Evolutionary conservation across 2,113 vertebrate genomes (phyloP).

Genomic region (Globicephala melas): DNA sequence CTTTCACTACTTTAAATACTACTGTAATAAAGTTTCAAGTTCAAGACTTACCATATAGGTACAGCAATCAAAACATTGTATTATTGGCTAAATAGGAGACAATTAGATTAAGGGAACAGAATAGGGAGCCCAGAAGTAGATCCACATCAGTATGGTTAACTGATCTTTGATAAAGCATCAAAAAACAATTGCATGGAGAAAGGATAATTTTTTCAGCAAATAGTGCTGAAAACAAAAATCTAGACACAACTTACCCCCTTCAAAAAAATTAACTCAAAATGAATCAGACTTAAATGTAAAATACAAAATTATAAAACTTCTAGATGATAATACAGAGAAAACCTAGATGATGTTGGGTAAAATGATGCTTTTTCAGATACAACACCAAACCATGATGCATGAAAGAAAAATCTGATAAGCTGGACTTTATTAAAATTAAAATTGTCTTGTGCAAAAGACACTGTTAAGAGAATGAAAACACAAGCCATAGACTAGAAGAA

Average conservation of each 20-base stretch:
- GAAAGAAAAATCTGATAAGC: background rate
- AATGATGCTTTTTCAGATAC: no score
- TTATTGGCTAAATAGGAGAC: background rate
- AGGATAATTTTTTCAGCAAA: background rate
- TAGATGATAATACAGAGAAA: background rate
- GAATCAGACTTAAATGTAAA: background rate
- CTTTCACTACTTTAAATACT: background rate
- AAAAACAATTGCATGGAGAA: background rate
- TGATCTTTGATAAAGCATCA: background rate
- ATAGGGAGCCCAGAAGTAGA: background rate
- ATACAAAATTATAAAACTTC: background rate
- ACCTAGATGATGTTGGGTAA: no score
- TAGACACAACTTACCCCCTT: no score
- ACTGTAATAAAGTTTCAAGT: background rate
- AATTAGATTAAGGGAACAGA: background rate
- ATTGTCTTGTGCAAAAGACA: background rate
- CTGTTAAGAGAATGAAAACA: background rate
- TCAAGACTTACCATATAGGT: background rate
- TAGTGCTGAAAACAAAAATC: background rate
- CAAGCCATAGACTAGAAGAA: background rate
- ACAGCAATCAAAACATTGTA: background rate
- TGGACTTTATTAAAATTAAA: background rate
- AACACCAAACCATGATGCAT: no score
- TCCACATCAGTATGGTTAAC: background rate
- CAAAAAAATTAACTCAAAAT: background rate